A percentile compares a stretch with the other conserved stretches of the same genome.
phyloP scores from a whole-genome alignment of 2,113 vertebrate genomes.

The Pelecanoides urinatrix region DNA sequence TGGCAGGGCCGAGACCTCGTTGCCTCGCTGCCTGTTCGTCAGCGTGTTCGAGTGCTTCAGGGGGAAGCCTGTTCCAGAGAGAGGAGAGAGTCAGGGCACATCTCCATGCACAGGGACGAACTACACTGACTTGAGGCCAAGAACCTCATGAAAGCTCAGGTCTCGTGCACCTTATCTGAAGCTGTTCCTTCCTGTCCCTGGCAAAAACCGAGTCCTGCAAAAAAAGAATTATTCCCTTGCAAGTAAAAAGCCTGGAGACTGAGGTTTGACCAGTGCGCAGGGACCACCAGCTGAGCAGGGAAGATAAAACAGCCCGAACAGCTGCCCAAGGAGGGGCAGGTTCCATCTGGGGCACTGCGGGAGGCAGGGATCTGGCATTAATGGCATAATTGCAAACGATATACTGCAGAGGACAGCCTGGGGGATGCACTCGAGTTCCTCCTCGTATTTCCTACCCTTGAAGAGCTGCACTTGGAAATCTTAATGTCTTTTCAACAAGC shows the following conservation, averaged over 20 bases:
- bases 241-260: not conserved
- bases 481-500: not conserved
- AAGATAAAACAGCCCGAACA: not conserved
- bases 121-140: not conserved
- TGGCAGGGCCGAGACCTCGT: slow-evolving; percentile 86
- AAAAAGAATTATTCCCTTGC: not conserved
- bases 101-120: not conserved
- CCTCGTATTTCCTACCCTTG: not conserved
- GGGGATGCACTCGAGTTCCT: not conserved
- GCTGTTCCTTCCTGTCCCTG: not conserved
- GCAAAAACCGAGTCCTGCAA: not conserved
- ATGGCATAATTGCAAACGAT: not conserved
- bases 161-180: not conserved
- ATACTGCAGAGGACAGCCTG: not conserved
- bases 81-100: not conserved
- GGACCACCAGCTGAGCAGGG: not conserved
- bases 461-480: not conserved
- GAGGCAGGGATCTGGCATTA: not conserved
- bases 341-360: not conserved
- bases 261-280: not conserved
- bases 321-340: not conserved
- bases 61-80: slow-evolving; percentile 50
- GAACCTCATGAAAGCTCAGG: not conserved
- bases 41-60: slow-evolving; percentile 87
- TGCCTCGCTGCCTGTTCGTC: slow-evolving; percentile 94